Evolutionary conservation across 2,797 vertebrate species (phyloP), one percentile per base, ranked within the genome.

Genomic region (Kryptolebias ocellatus): DNA sequence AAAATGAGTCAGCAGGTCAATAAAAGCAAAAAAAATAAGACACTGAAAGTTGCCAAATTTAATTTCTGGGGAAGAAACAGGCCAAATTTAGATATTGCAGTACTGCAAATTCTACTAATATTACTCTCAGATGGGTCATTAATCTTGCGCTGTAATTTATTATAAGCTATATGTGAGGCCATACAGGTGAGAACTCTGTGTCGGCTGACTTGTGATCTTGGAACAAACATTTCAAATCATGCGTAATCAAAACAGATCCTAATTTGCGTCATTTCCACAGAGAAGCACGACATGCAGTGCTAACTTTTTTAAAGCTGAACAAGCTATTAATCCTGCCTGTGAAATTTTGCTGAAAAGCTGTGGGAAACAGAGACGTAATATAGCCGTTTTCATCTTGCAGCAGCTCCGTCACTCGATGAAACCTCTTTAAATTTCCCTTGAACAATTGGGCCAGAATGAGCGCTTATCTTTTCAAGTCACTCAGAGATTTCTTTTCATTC

Each of bases 321-420:
- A 52, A 75, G 72, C 74, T 70, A 78, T 90, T 89, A 79, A 89
- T 89, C 80, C 87, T 67, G 54, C 81, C 73, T 76, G 80, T 74
- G 76, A 90, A 88, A 90, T 77, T 87, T 60, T 79, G 67, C 74
- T 69, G 57, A 71, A 87, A 83, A 70, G 75, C 87, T 83, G 78
- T 87, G 87, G 85, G 88, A 90, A 86, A 84, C 59, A 70, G 81
- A 87, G 78, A 84, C 80, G 79, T 87, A 87, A 87, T 83, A 80
- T 72, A 70, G 78, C 76, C 60, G 15, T 67, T 72, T 51, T 80
- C 72, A 72, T 87, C 80, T 81, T 76, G 79, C 87, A 51, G 69
- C 57, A 27, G 80, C 78, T 87, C 84, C 81, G 84, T 87, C 64
- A 72, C 67, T 60, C 58, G 74, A 91, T 81, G 80, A 90, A 87